phyloP scores from a whole-genome alignment of 2,888 invertebrate genomes.

The Schrankia costaestrigalis region DNA sequence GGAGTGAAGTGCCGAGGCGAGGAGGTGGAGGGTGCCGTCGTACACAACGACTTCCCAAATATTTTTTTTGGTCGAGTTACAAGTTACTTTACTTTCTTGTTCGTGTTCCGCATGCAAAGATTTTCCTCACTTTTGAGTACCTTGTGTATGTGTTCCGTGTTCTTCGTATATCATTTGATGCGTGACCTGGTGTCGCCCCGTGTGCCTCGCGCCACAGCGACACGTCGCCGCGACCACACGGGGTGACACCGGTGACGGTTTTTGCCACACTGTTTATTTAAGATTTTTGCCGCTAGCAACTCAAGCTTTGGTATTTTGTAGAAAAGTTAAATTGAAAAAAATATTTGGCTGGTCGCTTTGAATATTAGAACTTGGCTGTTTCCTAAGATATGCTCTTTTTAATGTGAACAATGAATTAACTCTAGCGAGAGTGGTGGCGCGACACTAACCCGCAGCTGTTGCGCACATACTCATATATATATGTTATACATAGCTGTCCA shows the following conservation, averaged over 20 bases:
- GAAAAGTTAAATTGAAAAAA: constrained; percentile 48
- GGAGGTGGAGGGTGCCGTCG: constrained; percentile 18
- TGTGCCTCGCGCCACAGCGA: constrained; percentile 34
- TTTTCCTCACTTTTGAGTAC: constrained; percentile 51
- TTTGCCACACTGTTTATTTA: constrained; percentile 54
- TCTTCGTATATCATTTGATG: constrained; percentile 45
- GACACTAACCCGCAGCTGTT: constrained; percentile 4
- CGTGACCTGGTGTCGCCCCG: constrained; percentile 35
- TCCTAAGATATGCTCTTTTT: constrained; percentile 54
- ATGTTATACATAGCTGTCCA: constrained; percentile 18
- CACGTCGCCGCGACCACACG: constrained; percentile 33
- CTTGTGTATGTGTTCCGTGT: constrained; percentile 68
- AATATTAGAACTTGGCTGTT: constrained; percentile 68
- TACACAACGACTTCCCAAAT: constrained; percentile 62
- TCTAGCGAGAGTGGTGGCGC: no score
- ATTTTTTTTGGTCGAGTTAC: constrained; percentile 62
- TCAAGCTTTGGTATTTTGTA: constrained; percentile 60
- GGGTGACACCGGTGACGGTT: constrained; percentile 36
- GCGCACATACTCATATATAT: constrained; percentile 14
- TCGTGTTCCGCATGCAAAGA: constrained; percentile 64
- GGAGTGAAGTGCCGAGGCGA: no score
- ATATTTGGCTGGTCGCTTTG: constrained; percentile 75
- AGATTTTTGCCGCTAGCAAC: constrained; percentile 64
- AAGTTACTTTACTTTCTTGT: constrained; percentile 44
- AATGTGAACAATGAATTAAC: constrained; percentile 44